Evolutionary conservation across 2,113 vertebrate species (phyloP).

Genomic region (Catagonus wagneri): DNA sequence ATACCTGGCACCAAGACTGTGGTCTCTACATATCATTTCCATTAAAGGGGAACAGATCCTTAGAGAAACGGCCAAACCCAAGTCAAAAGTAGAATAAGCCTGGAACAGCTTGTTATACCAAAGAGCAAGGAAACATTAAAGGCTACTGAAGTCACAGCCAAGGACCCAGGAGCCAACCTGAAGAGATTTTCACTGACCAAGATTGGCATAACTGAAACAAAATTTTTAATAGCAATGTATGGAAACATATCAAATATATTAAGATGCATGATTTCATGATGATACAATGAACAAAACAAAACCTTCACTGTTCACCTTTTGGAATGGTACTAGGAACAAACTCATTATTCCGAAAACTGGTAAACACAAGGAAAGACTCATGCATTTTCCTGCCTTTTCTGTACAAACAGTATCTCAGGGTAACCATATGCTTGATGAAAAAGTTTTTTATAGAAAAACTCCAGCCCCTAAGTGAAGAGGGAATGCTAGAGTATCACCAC

Average conservation of each 20-base stretch:
- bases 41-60: constrained; percentile 17
- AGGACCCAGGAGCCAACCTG: neutral
- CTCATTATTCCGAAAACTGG: constrained; percentile 48
- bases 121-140: neutral
- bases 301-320: neutral
- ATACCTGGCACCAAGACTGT: neutral
- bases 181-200: neutral
- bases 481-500: neutral
- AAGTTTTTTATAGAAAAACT: constrained; percentile 42
- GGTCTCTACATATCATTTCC: constrained; percentile 45
- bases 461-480: neutral
- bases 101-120: neutral
- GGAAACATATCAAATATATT: neutral
- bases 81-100: neutral
- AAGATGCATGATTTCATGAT: constrained; percentile 21
- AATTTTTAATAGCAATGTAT: neutral
- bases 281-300: constrained; percentile 43
- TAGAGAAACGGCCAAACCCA: constrained; percentile 41
- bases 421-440: neutral
- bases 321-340: constrained; percentile 7
- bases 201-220: neutral
- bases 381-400: neutral
- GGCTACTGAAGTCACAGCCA: neutral
- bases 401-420: neutral
- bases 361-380: neutral